phyloP scores from a whole-genome alignment of 2,113 vertebrate genomes.

The Accipiter cooperii region DNA sequence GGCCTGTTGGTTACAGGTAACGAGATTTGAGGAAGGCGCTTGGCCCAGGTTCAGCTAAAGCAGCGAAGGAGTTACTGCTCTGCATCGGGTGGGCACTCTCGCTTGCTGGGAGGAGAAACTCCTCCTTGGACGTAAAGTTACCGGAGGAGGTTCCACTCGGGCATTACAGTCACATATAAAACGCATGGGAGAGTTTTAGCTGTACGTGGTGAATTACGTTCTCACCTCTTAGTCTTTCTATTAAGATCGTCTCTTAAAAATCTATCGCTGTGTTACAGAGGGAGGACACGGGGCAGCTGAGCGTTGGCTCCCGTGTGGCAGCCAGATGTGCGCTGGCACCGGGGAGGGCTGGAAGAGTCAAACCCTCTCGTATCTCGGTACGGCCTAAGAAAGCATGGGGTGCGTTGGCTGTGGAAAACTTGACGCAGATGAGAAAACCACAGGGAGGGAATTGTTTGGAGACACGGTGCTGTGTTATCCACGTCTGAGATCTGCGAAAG shows the following conservation, averaged over 20 bases:
- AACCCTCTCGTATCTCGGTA: neutral
- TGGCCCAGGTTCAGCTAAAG: neutral
- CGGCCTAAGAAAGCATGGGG: neutral
- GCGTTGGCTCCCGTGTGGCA: neutral
- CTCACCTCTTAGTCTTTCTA: neutral
- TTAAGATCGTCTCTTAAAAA: neutral
- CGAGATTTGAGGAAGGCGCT: neutral
- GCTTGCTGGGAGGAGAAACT: neutral
- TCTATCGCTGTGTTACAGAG: neutral
- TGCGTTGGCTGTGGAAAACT: neutral
- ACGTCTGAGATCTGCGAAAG: neutral
- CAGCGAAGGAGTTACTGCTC: neutral
- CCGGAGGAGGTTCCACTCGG: neutral
- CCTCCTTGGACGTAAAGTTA: neutral
- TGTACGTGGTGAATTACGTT: neutral
- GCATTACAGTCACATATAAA: neutral
- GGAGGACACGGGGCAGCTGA: neutral
- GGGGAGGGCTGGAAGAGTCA: neutral
- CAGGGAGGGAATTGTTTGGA: neutral
- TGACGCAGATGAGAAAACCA: neutral
- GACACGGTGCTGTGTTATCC: neutral
- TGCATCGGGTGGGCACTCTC: fast-evolving
- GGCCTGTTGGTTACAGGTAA: neutral
- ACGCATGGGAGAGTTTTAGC: neutral
- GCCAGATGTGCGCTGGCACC: neutral